These are phyloP conservation scores for Lagothrix lagotricha DNA, from an alignment of 2,797 vertebrate species.

Conservation along the genomic window DNA sequence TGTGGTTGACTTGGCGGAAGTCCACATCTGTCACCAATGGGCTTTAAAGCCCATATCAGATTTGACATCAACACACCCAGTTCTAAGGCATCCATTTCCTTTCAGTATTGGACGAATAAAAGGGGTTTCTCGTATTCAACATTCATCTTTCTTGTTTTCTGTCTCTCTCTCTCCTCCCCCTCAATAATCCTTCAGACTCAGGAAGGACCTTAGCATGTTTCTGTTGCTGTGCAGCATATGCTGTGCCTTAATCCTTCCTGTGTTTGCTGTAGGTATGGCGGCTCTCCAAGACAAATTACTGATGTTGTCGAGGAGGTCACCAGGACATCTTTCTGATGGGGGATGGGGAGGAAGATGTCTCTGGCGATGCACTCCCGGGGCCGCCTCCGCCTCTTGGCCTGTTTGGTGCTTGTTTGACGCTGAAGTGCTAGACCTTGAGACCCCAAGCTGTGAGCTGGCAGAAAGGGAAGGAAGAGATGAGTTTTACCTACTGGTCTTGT, in stretches of 20 bases:
- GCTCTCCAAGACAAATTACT: constrained; percentile 69
- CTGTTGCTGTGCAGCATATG: constrained; percentile 49
- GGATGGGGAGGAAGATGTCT: constrained; percentile 53
- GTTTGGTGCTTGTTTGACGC: background rate
- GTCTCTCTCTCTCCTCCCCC: background rate
- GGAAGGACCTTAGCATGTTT: constrained; percentile 43
- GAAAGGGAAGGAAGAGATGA: constrained; percentile 22
- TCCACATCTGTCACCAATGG: constrained; percentile 70
- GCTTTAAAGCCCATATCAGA: constrained; percentile 39
- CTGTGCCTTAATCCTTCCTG: constrained; percentile 68
- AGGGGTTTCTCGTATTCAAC: background rate
- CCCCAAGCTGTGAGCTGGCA: constrained; percentile 70
- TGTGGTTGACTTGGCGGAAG: constrained; percentile 71
- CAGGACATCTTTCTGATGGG: constrained; percentile 4
- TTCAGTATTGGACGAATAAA: background rate
- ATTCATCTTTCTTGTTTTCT: background rate
- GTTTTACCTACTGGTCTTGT: constrained; percentile 51
- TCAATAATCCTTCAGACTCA: background rate
- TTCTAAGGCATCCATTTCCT: constrained; percentile 12
- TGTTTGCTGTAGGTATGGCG: constrained; percentile 76
- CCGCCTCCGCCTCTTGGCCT: background rate
- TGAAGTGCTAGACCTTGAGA: background rate
- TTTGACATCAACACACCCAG: constrained; percentile 60
- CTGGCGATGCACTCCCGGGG: background rate
- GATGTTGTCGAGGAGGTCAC: constrained; percentile 62